Evolutionary conservation across 2,797 vertebrate species (phyloP).

Genomic region (Ambastaia sidthimunki): DNA sequence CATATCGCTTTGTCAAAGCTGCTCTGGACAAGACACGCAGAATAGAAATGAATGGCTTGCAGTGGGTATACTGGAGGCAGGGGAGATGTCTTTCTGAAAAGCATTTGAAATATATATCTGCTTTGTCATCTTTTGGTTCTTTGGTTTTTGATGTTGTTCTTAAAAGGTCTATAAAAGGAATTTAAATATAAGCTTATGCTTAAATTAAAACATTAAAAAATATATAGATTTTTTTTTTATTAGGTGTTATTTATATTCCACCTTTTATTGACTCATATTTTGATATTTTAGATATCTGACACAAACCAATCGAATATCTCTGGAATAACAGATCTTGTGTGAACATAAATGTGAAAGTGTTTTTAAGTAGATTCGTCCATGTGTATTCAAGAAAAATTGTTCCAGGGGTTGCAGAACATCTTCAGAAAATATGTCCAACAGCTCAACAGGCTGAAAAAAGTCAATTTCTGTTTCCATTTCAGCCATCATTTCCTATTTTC

Average conservation of each 20-base stretch:
- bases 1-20: slow-evolving; percentile 44
- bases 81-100: slow-evolving; percentile 14
- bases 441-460: slow-evolving; percentile 39
- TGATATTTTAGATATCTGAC: not conserved
- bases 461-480: slow-evolving; percentile 3
- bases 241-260: too few species aligned
- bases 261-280: slow-evolving; percentile 1
- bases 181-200: not conserved
- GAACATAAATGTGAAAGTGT: not conserved
- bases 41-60: slow-evolving; percentile 43
- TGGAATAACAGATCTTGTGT: not conserved
- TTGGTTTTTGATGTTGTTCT: not conserved
- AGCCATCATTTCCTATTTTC: slow-evolving; percentile 17
- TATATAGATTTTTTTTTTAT: too few species aligned
- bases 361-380: not conserved
- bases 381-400: not conserved
- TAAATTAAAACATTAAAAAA: too few species aligned
- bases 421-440: slow-evolving; percentile 7
- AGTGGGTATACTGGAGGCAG: not conserved
- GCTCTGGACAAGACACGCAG: slow-evolving; percentile 13
- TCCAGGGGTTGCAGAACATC: not conserved
- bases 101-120: slow-evolving; percentile 1
- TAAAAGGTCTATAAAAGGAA: not conserved
- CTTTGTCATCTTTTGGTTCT: slow-evolving; percentile 48
- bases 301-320: not conserved